Evolutionary conservation across 2,888 invertebrate genomes (phyloP).

Genomic region (Pristionchus japonicus): DNA sequence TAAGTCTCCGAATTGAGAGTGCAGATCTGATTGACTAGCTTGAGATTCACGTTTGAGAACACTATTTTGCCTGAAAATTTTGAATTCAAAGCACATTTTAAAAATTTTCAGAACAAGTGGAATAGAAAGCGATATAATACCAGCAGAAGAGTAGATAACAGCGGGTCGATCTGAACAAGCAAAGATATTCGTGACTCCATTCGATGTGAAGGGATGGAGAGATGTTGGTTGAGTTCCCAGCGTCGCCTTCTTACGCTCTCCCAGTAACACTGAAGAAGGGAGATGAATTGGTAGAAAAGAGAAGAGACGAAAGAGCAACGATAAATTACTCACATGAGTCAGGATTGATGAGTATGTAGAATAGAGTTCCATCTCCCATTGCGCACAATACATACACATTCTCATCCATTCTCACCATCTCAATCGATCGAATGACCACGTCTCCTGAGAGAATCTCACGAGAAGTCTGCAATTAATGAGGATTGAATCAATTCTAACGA

Average conservation of each 20-base stretch:
- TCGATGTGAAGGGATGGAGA: constrained; percentile 84
- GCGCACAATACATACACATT: constrained; percentile 83
- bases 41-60: constrained; percentile 78
- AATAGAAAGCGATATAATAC: not conserved
- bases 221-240: constrained; percentile 97
- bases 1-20: constrained; percentile 94
- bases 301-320: not conserved
- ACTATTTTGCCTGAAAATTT: constrained; percentile 69
- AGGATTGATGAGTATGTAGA: constrained; percentile 90
- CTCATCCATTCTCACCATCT: constrained; percentile 94
- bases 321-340: constrained; percentile 69
- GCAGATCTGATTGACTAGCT: constrained; percentile 92
- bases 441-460: constrained; percentile 78
- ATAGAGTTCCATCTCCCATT: constrained; percentile 96
- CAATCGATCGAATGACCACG: constrained; percentile 94
- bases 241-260: constrained; percentile 94
- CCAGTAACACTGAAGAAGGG: constrained; percentile 78
- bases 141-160: constrained; percentile 91
- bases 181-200: constrained; percentile 90
- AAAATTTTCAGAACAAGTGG: not conserved
- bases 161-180: constrained; percentile 97
- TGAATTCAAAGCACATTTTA: not conserved
- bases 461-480: constrained; percentile 44
- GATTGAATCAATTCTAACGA: too few species aligned
- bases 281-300: not conserved